phyloP scores from a whole-genome alignment of 2,888 invertebrate genomes.

The Mythimna impura region DNA sequence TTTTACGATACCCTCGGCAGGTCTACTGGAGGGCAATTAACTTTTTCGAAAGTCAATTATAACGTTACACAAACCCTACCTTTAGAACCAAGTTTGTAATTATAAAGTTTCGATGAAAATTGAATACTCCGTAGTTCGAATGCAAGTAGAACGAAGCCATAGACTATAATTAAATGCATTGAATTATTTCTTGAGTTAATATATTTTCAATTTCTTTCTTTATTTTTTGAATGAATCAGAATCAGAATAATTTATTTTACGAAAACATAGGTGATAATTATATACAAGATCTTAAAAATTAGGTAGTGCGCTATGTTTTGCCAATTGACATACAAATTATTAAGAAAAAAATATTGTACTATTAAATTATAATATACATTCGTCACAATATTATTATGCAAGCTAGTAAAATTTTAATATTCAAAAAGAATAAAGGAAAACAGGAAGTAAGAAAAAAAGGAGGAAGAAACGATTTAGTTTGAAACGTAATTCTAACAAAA shows the following conservation, averaged over 20 bases:
- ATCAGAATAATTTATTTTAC: no score
- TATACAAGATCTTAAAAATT: no score
- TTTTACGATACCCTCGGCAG: neutral
- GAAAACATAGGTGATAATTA: no score
- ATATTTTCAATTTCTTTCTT: neutral
- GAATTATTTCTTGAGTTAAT: neutral
- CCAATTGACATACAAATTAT: no score
- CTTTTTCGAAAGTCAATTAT: constrained; percentile 17
- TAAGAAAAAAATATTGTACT: no score
- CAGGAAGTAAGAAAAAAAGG: no score
- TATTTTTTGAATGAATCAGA: neutral
- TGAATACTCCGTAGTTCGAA: constrained; percentile 13
- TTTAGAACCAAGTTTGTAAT: constrained; percentile 12
- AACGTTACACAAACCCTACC: constrained; percentile 5
- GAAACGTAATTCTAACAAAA: neutral
- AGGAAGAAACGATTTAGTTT: no score
- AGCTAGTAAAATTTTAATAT: no score
- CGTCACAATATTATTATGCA: no score
- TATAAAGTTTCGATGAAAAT: constrained; percentile 27
- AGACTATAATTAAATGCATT: neutral
- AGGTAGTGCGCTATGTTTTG: no score
- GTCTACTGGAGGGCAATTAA: neutral
- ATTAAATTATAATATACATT: no score
- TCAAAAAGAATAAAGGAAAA: no score
- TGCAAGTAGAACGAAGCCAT: constrained; percentile 1